Base-by-base conservation (phyloP, 2,797 vertebrate genomes). In the Arvicola amphibius region DNA sequence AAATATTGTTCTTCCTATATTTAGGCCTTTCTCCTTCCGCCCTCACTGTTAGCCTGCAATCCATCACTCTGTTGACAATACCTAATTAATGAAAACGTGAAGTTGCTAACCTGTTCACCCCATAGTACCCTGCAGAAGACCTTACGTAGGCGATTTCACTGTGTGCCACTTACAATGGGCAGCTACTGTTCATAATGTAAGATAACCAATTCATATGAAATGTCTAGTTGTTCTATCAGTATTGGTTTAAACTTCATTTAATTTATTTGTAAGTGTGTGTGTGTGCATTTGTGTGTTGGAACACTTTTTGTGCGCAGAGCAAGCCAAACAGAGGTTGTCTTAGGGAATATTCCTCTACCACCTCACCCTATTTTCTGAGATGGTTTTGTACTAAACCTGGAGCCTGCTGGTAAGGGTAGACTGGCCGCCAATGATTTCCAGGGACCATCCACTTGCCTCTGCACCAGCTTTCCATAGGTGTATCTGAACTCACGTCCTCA, bases 141-240 rank as follows among this genome's bases (percentile, higher is more conserved):
- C 5, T 29, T 4, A 19, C 3, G 12, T 19, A 46, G 34, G 25
- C 0, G 2, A 34, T 3, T 32, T 37, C 29, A 16, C 6, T 56
- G 69, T 53, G 25, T 6, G 1, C 16, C 74, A 65, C 69, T 25
- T 16, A 71, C 25, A n/a, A 16, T 0, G 21, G 19, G 59, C 43
- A 40, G 0, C 10, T 25, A 6, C 14, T 79, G 53, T 5, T 37
- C 46, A 65, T 29, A 32, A 73, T 3, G 32, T 6, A n/a, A 37
- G 34, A 37, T 5, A 48, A 5, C 37, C 67, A 73, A 40, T 34
- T 69, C 19, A 37, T n/a, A 4, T 21, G n/a, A 46, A 43, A 79
- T 23, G 53, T 67, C 37, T 81, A 32, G 37, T 6, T 74, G n/a
- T 40, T 85, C 2, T 27, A 9, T 6, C 10, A 83, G 59, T 1